These are phyloP conservation scores for Ceyx melanurus DNA, from an alignment of 2,113 vertebrate genomes.

Conservation along the genomic window DNA sequence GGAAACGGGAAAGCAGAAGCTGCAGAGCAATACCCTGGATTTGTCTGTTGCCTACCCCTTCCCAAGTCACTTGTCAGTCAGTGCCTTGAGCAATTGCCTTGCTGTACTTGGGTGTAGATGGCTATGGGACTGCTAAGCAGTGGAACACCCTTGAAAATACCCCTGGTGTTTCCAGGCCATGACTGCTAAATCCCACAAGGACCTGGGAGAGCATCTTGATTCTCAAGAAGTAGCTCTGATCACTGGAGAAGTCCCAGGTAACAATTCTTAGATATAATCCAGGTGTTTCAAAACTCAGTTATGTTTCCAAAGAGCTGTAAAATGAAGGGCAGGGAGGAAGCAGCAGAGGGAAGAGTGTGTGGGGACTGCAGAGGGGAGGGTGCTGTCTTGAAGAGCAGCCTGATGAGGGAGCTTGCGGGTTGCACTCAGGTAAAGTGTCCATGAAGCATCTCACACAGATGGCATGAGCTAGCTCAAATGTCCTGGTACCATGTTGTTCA, in stretches of 20 bases:
- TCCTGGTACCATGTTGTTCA: not conserved
- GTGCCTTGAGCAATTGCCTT: not conserved
- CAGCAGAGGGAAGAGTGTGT: not conserved
- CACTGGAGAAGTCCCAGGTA: not conserved
- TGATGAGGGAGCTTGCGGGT: not conserved
- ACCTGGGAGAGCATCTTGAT: not conserved
- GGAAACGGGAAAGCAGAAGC: not conserved
- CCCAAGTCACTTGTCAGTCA: not conserved
- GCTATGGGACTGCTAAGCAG: not conserved
- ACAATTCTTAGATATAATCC: not conserved
- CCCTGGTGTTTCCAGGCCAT: not conserved
- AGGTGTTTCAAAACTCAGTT: not conserved
- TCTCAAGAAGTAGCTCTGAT: not conserved
- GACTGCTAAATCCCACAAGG: not conserved
- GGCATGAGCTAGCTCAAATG: not conserved
- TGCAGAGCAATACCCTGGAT: not conserved
- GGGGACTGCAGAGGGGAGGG: not conserved
- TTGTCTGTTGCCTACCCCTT: not conserved
- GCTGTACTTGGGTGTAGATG: rapidly evolving
- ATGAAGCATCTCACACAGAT: not conserved
- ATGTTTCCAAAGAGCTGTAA: not conserved
- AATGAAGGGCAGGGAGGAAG: not conserved
- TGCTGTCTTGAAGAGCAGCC: not conserved
- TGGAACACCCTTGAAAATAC: not conserved
- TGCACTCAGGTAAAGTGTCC: not conserved